Conservation (phyloP, 2,113 vertebrate genomes). For the Pimephales promelas region DNA sequence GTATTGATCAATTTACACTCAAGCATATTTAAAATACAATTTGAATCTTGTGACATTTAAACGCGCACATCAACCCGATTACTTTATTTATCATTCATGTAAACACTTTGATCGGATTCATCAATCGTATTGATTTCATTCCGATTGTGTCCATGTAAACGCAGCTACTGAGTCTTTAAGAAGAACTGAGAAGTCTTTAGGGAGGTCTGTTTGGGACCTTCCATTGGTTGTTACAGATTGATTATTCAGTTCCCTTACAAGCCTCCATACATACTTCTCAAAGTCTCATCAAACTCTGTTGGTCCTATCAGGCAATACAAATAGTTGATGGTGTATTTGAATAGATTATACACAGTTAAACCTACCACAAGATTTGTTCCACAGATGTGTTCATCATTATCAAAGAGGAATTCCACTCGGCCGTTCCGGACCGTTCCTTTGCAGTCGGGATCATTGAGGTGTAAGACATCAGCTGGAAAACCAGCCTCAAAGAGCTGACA, state of each 20-base stretch:
- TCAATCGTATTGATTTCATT: too few species aligned
- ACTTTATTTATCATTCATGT: too few species aligned
- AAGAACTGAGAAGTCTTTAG: too few species aligned
- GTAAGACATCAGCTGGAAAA: conserved; percentile 58
- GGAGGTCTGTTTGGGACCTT: too few species aligned
- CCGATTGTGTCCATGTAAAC: too few species aligned
- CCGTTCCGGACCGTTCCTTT: conserved; percentile 59
- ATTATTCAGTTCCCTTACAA: background rate
- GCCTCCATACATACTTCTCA: background rate
- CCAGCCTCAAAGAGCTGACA: conserved; percentile 73
- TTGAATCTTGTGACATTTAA: too few species aligned
- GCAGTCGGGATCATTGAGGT: conserved; percentile 66
- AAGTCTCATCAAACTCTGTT: background rate
- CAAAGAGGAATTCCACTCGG: conserved; percentile 66
- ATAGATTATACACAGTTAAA: background rate
- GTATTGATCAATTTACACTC: too few species aligned
- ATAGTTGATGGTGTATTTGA: background rate
- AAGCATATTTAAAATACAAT: too few species aligned
- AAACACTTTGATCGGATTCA: too few species aligned
- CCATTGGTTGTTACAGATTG: background rate
- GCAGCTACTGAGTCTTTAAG: too few species aligned
- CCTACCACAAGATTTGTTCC: conserved; percentile 67
- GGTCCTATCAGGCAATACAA: background rate
- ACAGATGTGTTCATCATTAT: conserved; percentile 62
- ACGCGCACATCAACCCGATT: too few species aligned